phyloP scores from a whole-genome alignment of 1,140 invertebrate species.

The Zaprionus ornatus region DNA sequence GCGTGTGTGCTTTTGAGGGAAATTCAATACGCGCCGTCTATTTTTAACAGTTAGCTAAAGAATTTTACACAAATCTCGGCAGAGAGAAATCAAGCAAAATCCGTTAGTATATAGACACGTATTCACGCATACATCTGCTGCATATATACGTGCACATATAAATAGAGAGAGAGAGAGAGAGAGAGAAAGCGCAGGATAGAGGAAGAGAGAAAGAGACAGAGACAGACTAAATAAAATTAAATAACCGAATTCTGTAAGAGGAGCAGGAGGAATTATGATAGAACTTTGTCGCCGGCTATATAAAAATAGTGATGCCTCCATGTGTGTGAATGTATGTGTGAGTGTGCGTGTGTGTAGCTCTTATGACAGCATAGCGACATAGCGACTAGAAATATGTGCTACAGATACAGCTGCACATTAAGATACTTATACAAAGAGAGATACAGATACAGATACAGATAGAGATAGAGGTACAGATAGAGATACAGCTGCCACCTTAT shows the following conservation, averaged over 20 bases:
- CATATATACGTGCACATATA: conserved; percentile 3
- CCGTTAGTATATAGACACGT: conserved; percentile 1
- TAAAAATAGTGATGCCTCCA: conserved; percentile 49
- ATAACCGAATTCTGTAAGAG: conserved; percentile 47
- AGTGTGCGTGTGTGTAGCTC: conserved; percentile 39
- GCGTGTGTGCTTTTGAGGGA: conserved; percentile 16
- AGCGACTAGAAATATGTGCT: conserved; percentile 12
- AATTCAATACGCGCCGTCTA: conserved; percentile 52
- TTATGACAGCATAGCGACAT: conserved; percentile 54
- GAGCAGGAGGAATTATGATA: conserved; percentile 44
- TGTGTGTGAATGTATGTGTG: conserved; percentile 34
- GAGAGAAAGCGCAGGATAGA: not conserved
- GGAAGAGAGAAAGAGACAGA: not conserved
- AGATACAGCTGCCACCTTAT: conserved; percentile 20
- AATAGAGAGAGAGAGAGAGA: conserved; percentile 7
- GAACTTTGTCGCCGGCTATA: conserved; percentile 68
- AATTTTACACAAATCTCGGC: conserved; percentile 33
- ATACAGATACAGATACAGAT: conserved; percentile 17
- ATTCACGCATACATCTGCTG: not conserved
- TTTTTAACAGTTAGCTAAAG: conserved; percentile 48
- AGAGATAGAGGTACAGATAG: conserved; percentile 34
- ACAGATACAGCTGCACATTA: conserved; percentile 13
- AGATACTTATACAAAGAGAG: conserved; percentile 27
- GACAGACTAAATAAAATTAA: conserved; percentile 38
- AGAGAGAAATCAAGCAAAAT: conserved; percentile 26